These are phyloP conservation scores for Antedon mediterranea DNA, from an alignment of 53 echinoderm and acorn worm genomes.

Conservation along the genomic window DNA sequence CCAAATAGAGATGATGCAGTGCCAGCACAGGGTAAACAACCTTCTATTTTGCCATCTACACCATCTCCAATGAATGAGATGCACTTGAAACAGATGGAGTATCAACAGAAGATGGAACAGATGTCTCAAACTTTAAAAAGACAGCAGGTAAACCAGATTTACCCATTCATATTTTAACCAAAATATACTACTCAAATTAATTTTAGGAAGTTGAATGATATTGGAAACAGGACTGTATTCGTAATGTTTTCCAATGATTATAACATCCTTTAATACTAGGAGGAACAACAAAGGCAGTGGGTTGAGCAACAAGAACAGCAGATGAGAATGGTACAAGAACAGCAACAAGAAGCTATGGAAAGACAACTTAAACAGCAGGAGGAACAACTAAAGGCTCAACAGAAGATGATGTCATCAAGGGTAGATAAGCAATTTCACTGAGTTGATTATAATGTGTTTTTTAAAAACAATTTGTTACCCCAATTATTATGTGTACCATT, in stretches of 20 bases:
- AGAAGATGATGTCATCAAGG: constrained; percentile 26
- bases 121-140: constrained; percentile 22
- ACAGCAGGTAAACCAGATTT: constrained; percentile 5
- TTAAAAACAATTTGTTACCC: too few relatives aligned
- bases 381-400: constrained; percentile 30
- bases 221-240: too few relatives aligned
- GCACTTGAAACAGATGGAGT: constrained; percentile 36
- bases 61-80: constrained; percentile 25
- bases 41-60: neutral
- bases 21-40: neutral
- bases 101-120: constrained; percentile 53
- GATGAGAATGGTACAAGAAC: constrained; percentile 45
- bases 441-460: too few relatives aligned
- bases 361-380: constrained; percentile 39
- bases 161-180: too few relatives aligned
- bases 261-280: neutral
- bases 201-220: neutral
- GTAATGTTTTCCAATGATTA: too few relatives aligned
- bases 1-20: neutral
- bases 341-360: constrained; percentile 56
- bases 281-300: constrained; percentile 32
- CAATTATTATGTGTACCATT: too few relatives aligned
- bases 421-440: too few relatives aligned
- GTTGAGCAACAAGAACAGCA: constrained; percentile 39
- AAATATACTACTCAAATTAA: neutral